A percentile compares a stretch with the other conserved stretches of the same genome.
phyloP scores from a whole-genome alignment of 2,113 vertebrate species.

The Otolemur garnettii region DNA sequence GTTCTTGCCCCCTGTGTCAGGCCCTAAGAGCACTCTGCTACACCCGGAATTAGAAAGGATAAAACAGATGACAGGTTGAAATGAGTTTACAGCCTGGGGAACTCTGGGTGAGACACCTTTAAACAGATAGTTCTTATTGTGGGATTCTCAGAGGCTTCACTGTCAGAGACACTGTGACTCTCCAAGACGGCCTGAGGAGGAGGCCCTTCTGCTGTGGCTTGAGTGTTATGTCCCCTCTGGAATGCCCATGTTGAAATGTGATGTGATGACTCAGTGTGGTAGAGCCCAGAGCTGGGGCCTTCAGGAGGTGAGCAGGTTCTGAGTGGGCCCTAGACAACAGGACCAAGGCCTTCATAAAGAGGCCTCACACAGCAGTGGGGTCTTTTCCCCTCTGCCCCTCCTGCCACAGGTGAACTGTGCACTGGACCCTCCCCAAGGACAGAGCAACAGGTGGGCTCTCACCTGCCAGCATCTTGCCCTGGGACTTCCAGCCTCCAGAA shows the following conservation, averaged over 20 bases:
- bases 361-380: not conserved
- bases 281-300: no score
- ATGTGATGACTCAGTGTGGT: no score
- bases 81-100: no score
- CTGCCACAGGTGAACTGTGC: not conserved
- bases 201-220: accelerated
- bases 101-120: no score
- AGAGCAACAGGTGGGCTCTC: not conserved
- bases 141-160: no score
- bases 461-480: accelerated
- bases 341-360: not conserved
- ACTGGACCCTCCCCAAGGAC: accelerated
- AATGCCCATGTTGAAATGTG: no score
- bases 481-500: not conserved
- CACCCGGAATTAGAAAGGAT: accelerated
- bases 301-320: accelerated
- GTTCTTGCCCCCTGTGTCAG: accelerated
- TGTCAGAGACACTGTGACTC: accelerated
- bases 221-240: not conserved
- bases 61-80: accelerated
- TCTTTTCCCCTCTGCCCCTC: not conserved
- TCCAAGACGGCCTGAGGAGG: accelerated
- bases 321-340: not conserved
- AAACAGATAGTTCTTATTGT: not conserved
- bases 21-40: accelerated